phyloP scores from a whole-genome alignment of 2,797 vertebrate species.

The Gymnoscopelus microlampas region DNA sequence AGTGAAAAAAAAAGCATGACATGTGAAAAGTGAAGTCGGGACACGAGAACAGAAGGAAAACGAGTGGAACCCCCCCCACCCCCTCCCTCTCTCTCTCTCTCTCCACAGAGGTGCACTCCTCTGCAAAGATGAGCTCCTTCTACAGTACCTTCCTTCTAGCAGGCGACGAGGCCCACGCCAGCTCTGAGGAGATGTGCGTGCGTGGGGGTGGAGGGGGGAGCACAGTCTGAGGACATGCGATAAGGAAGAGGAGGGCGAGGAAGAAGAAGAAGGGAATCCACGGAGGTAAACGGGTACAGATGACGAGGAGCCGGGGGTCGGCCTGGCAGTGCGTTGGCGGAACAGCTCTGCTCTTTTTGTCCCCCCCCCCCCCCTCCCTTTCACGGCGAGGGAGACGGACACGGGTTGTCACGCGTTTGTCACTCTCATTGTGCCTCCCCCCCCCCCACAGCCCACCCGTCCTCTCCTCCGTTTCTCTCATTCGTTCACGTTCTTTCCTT shows the following conservation, averaged over 20 bases:
- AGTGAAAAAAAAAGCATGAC: constrained; percentile 40
- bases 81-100: constrained; percentile 21
- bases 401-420: constrained; percentile 14
- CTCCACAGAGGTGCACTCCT: constrained; percentile 33
- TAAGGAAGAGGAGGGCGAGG: neutral
- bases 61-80: constrained; percentile 39
- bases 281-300: constrained; percentile 37
- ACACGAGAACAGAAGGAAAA: constrained; percentile 42
- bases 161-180: constrained; percentile 32
- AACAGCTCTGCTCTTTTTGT: neutral
- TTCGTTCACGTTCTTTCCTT: constrained; percentile 8
- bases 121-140: constrained; percentile 39
- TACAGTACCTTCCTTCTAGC: constrained; percentile 4
- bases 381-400: constrained; percentile 5
- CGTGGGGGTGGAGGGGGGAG: neutral
- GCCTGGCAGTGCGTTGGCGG: constrained; percentile 1
- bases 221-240: too few species aligned
- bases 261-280: neutral
- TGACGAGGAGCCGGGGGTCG: constrained; percentile 11
- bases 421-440: neutral
- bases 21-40: constrained; percentile 46
- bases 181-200: constrained; percentile 15
- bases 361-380: constrained; percentile 1
- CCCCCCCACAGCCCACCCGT: neutral
- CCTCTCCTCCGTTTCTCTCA: neutral